A percentile compares a stretch with the other conserved stretches of the same genome.
Evolutionary conservation across 2,113 vertebrate genomes (phyloP).

Genomic region (Eulemur rufifrons): DNA sequence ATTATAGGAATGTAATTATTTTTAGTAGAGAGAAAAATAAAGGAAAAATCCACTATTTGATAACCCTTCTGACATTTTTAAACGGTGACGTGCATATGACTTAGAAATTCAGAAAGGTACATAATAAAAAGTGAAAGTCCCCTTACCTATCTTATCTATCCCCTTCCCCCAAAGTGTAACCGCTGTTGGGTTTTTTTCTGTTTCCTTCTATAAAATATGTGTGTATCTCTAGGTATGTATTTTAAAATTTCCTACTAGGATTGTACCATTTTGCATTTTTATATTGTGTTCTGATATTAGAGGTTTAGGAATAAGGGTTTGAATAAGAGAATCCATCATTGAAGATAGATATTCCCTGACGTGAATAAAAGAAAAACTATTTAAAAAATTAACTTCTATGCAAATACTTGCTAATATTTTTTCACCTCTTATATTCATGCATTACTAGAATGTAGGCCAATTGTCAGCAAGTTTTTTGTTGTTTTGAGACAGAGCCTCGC

Average conservation of each 20-base stretch:
- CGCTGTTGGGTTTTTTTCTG: not conserved
- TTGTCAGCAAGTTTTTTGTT: not conserved
- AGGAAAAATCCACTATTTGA: not conserved
- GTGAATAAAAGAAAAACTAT: not conserved
- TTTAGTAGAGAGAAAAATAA: constrained; percentile 2
- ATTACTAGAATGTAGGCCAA: not conserved
- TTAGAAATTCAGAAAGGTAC: not conserved
- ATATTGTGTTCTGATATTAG: not conserved
- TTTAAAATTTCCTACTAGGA: not conserved
- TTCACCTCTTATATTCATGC: not conserved
- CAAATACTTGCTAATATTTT: not conserved
- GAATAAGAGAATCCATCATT: not conserved
- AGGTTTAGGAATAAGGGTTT: not conserved
- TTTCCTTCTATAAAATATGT: not conserved
- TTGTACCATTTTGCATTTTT: not conserved
- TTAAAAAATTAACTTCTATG: constrained; percentile 38
- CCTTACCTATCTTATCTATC: fast-evolving
- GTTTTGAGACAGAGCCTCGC: too few species aligned
- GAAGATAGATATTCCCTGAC: not conserved
- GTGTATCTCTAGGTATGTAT: not conserved
- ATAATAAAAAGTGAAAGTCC: not conserved
- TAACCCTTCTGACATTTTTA: not conserved
- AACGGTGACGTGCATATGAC: not conserved
- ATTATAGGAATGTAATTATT: not conserved
- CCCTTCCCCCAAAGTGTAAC: not conserved